These are phyloP conservation scores for Hypomecis atomaria DNA, from an alignment of 2,888 invertebrate species.

Conservation along the genomic window DNA sequence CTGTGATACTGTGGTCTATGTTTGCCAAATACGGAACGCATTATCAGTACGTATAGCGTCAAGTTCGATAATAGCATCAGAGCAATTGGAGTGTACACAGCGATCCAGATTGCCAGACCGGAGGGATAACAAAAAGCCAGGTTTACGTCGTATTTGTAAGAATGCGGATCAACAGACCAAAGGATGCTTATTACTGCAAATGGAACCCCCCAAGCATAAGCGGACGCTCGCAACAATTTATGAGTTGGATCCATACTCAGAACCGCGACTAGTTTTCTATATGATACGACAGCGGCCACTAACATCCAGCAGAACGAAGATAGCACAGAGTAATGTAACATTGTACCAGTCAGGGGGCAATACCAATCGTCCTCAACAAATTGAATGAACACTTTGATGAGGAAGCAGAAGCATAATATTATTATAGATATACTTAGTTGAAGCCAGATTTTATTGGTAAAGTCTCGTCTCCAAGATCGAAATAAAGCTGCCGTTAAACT, in stretches of 20 bases:
- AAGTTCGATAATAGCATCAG: slow-evolving; percentile 83
- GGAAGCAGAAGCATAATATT: slow-evolving; percentile 70
- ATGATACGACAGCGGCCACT: slow-evolving; percentile 88
- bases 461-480: slow-evolving; percentile 85
- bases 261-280: slow-evolving; percentile 87
- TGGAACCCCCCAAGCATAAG: slow-evolving; percentile 87
- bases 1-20: slow-evolving; percentile 80
- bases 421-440: slow-evolving; percentile 82
- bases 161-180: slow-evolving; percentile 71
- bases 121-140: slow-evolving; percentile 82
- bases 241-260: slow-evolving; percentile 85
- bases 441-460: slow-evolving; percentile 86
- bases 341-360: slow-evolving; percentile 85
- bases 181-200: slow-evolving; percentile 80
- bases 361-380: slow-evolving; percentile 65
- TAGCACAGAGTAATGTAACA: slow-evolving; percentile 87
- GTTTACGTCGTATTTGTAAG: slow-evolving; percentile 74
- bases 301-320: slow-evolving; percentile 90
- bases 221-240: slow-evolving; percentile 85
- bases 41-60: slow-evolving; percentile 83
- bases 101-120: slow-evolving; percentile 80
- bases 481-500: slow-evolving; percentile 82
- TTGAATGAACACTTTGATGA: slow-evolving; percentile 63
- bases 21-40: slow-evolving; percentile 80
- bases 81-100: slow-evolving; percentile 82